phyloP scores from a whole-genome alignment of 2,888 invertebrate genomes.

The Fabriciana adippe region DNA sequence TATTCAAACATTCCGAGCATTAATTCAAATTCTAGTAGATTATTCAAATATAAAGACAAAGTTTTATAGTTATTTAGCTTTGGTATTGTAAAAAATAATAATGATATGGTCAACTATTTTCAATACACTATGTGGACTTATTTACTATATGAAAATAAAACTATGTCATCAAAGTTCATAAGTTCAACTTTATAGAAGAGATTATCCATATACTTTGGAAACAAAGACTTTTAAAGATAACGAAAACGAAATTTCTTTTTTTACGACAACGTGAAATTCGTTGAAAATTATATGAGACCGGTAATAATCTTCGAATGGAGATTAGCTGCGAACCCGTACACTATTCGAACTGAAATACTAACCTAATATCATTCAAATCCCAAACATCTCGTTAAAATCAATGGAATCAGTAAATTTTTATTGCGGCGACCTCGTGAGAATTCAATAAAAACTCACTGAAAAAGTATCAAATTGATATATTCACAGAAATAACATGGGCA shows the following conservation, averaged over 20 bases:
- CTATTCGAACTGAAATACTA: constrained; percentile 14
- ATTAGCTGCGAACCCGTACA: not conserved
- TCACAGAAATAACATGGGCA: no score
- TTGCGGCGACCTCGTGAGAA: constrained; percentile 6
- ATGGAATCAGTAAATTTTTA: constrained; percentile 11
- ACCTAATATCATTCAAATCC: constrained; percentile 15
- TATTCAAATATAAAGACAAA: no score
- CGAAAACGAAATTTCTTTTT: not conserved
- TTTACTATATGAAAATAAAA: no score
- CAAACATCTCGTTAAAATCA: constrained; percentile 8
- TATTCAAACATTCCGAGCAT: no score
- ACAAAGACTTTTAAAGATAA: not conserved
- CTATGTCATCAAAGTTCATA: no score
- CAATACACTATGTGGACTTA: no score
- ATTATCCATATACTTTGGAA: no score
- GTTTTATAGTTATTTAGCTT: no score
- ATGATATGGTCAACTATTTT: no score
- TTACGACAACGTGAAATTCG: not conserved
- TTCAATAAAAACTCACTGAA: not conserved
- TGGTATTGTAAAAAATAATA: no score
- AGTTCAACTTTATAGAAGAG: no score
- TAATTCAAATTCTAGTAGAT: no score
- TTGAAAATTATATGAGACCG: constrained; percentile 2
- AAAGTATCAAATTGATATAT: not conserved
- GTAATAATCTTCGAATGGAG: not conserved